Percentiles rank a stretch among this genome's conserved stretches.
Conservation (phyloP, 2,113 vertebrate genomes). For the Xerus inauris region DNA sequence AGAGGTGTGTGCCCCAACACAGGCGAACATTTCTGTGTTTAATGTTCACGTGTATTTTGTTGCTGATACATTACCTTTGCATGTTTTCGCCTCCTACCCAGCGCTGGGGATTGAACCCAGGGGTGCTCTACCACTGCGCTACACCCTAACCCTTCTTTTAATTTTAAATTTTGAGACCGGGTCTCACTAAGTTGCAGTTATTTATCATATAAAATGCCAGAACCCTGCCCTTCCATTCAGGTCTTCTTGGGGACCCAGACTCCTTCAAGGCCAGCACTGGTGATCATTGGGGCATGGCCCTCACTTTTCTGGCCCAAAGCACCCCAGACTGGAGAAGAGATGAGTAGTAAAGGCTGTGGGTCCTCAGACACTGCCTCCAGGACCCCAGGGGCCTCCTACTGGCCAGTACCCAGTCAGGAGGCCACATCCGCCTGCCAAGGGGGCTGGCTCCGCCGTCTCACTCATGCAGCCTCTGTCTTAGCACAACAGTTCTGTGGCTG, state of each 20-base stretch:
- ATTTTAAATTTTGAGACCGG: too few species aligned
- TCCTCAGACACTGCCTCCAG: background rate
- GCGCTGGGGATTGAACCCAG: too few species aligned
- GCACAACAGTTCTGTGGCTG: background rate
- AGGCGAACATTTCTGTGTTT: background rate
- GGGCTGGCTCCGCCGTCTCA: background rate
- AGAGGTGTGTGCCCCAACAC: too few species aligned
- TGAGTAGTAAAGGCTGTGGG: background rate
- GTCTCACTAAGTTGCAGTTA: background rate
- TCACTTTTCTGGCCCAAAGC: background rate
- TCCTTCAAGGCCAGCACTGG: background rate
- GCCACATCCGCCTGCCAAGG: background rate
- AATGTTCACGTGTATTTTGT: background rate
- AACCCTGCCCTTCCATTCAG: too few species aligned
- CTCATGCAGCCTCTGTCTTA: too few species aligned
- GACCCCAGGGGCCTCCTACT: background rate
- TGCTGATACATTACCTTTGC: background rate
- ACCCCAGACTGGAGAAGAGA: background rate
- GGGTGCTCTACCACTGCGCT: too few species aligned
- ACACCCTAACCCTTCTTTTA: too few species aligned
- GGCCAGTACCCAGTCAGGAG: background rate
- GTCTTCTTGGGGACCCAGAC: background rate
- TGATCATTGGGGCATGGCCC: fast-evolving
- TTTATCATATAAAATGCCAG: background rate
- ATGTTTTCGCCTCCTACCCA: too few species aligned